phyloP scores from a whole-genome alignment of 2,113 vertebrate species.

The Lepus americanus region DNA sequence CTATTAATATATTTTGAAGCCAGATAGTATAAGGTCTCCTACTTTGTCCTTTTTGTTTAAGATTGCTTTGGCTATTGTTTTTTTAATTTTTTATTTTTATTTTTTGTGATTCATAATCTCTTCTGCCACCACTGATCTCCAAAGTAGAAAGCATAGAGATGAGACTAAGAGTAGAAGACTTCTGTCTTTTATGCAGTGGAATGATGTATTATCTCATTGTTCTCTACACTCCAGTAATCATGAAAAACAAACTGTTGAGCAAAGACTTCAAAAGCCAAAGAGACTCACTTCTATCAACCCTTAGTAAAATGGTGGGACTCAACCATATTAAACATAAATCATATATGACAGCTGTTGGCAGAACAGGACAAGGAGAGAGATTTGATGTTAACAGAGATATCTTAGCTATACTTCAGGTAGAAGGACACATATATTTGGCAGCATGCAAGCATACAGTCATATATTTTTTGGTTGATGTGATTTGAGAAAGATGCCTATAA shows the following conservation, averaged over 20 bases:
- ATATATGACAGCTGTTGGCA: neutral
- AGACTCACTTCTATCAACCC: neutral
- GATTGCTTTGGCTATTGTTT: too few species aligned
- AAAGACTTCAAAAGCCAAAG: slow-evolving; percentile 37
- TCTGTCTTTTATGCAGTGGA: neutral
- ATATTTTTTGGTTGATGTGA: neutral
- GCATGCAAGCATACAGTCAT: neutral
- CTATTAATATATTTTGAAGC: too few species aligned
- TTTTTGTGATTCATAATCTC: neutral
- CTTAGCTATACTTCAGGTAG: neutral
- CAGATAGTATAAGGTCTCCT: too few species aligned
- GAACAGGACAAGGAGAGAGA: neutral
- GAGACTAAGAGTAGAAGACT: neutral
- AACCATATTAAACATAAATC: neutral
- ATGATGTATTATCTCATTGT: neutral
- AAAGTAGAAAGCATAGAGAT: neutral
- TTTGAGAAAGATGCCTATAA: neutral
- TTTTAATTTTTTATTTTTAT: too few species aligned
- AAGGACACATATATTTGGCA: neutral
- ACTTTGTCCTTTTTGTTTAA: too few species aligned
- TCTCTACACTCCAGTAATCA: neutral
- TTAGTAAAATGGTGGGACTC: neutral
- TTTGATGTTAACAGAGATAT: neutral
- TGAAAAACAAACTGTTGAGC: neutral
- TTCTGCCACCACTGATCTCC: neutral